Base-by-base conservation (phyloP, 2,797 vertebrate species). In the Xenopus petersii region DNA sequence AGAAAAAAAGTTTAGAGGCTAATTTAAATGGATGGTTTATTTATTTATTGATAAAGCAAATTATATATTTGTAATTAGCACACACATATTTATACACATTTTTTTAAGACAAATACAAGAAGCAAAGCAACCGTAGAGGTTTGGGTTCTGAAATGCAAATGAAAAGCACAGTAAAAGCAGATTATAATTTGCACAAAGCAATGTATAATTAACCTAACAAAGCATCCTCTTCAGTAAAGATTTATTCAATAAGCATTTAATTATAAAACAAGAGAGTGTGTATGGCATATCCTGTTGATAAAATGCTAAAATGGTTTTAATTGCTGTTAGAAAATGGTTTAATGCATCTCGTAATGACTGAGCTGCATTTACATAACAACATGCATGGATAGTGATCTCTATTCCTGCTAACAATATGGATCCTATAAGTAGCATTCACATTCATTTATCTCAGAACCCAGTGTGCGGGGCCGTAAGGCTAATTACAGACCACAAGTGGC, bases 391-490 rank as follows among this genome's bases (percentile, higher is more conserved):
- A 59, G 56, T 3, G 21, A 24, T 21, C 4, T 24, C 8, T 51
- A 3, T 16, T 48, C 21, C 15, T 54, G 21, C 0, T 26, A 54
- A 30, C 3, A 67, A 26, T 67, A 54, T 54, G 9, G 47, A 54
- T 15, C 48, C 49, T 67, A 54, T 21, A 51, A 67, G 16, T 16
- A 36, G 6, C 26, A 49, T 15, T 24, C 49, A 70, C 36, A 7
- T 9, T n/a, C 42, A 64, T 68, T 47, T 51, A 17, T 55, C 65
- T 46, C 56, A 30, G 13, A 42, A 33, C 24, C 47, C 47, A 74
- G 49, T 54, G 46, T 4, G 13, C n/a, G 12, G 56, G n/a, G 60
- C 55, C 58, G 62, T 62, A 16, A 75, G 51, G 51, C 17, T 71
- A 48, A 77, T 73, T 67, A 73, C 24, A 55, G 13, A 33, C 15